Conservation (phyloP, 2,888 invertebrate species). For the Harpagoxenus sublaevis region DNA sequence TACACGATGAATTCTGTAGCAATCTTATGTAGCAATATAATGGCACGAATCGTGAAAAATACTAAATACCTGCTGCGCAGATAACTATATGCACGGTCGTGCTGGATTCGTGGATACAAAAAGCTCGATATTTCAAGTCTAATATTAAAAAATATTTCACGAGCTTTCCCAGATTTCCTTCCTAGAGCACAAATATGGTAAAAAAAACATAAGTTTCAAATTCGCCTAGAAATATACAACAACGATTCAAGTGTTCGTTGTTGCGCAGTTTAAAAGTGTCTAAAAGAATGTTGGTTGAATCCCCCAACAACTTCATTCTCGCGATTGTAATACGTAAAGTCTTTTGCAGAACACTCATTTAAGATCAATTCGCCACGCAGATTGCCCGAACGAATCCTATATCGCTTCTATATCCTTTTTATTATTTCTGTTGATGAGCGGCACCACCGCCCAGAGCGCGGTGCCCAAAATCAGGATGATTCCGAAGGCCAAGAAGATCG, state of each 20-base stretch:
- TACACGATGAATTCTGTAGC: background rate
- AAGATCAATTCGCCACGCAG: background rate
- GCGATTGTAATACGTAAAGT: slow-evolving; percentile 13
- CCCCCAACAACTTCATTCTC: background rate
- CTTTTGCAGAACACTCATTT: background rate
- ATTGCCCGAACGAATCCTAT: slow-evolving; percentile 62
- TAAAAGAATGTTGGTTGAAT: background rate
- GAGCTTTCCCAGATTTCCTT: background rate
- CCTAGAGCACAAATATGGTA: background rate
- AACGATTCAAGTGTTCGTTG: slow-evolving; percentile 12
- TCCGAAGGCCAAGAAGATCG: slow-evolving; percentile 92
- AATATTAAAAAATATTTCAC: background rate
- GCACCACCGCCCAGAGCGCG: slow-evolving; percentile 91
- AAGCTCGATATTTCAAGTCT: background rate
- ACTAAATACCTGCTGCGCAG: slow-evolving; percentile 23
- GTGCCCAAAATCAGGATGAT: slow-evolving; percentile 91
- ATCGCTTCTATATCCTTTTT: slow-evolving; percentile 78
- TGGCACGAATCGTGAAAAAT: slow-evolving; percentile 35
- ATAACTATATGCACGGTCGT: slow-evolving; percentile 11
- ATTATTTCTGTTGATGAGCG: slow-evolving; percentile 88
- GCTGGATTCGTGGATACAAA: background rate
- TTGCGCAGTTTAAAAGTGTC: background rate
- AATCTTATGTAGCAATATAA: slow-evolving; percentile 19
- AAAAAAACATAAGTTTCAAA: slow-evolving; percentile 16
- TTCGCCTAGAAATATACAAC: slow-evolving; percentile 8